A percentile compares a stretch with the other conserved stretches of the same genome.
Conservation (phyloP, 2,888 invertebrate genomes). For the Diaprepes abbreviatus region DNA sequence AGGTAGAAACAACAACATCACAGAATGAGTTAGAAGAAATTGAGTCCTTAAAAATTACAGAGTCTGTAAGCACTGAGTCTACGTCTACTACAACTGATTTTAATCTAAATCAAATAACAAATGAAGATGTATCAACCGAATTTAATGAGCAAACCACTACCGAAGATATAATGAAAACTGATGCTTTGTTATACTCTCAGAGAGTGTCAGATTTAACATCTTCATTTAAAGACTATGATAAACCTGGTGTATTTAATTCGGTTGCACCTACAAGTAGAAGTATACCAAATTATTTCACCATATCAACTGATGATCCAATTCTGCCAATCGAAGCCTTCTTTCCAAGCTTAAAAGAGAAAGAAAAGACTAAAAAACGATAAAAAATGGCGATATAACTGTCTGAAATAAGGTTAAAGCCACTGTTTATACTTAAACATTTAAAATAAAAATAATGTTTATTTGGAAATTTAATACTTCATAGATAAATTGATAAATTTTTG, state of each 20-base stretch:
- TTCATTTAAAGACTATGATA: conserved; percentile 80
- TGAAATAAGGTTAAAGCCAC: too few species aligned
- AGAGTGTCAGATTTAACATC: conserved; percentile 79
- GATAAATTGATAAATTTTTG: too few species aligned
- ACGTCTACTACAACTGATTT: conserved; percentile 29
- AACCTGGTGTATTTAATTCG: conserved; percentile 80
- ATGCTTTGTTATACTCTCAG: conserved; percentile 68
- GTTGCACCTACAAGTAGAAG: conserved; percentile 75
- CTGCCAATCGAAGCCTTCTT: conserved; percentile 87
- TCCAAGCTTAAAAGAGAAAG: conserved; percentile 73
- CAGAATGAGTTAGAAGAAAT: conserved; percentile 48
- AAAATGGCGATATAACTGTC: too few species aligned
- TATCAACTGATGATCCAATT: conserved; percentile 84
- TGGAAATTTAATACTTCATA: too few species aligned
- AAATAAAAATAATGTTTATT: too few species aligned
- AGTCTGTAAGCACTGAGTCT: conserved; percentile 30
- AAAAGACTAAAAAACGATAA: conserved; percentile 45
- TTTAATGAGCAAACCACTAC: conserved; percentile 46
- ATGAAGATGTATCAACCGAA: conserved; percentile 54
- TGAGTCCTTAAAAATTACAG: conserved; percentile 34
- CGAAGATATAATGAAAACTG: conserved; percentile 63
- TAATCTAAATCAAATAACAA: conserved; percentile 7
- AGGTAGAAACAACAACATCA: conserved; percentile 43
- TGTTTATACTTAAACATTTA: too few species aligned
- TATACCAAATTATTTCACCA: conserved; percentile 79